Percentiles rank a stretch among this genome's conserved stretches.
Evolutionary conservation across 2,888 invertebrate species (phyloP).

Genomic region (Rhopalosiphum nymphaeae): DNA sequence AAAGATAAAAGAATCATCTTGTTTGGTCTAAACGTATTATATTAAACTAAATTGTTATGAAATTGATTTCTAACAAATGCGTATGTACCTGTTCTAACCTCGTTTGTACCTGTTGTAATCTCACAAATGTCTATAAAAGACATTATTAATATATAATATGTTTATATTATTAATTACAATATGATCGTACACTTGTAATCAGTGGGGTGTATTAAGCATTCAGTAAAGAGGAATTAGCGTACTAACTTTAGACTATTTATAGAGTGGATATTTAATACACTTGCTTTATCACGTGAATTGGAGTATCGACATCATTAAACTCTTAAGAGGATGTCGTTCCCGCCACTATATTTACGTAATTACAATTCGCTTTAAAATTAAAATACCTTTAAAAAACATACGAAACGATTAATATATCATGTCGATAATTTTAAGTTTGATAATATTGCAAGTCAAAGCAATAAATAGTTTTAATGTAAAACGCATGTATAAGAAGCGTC

Average conservation of each 20-base stretch:
- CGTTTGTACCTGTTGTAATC: not conserved
- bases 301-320: not conserved
- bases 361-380: not conserved
- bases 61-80: not conserved
- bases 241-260: not conserved
- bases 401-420: not conserved
- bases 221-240: not conserved
- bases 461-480: too few species aligned
- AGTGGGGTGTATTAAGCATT: not conserved
- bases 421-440: not conserved
- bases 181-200: not conserved
- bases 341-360: not conserved
- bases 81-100: too few species aligned
- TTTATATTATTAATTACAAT: not conserved
- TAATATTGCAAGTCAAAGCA: too few species aligned
- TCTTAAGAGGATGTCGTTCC: not conserved
- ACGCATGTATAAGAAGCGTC: too few species aligned
- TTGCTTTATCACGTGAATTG: not conserved
- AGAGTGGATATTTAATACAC: not conserved
- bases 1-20: not conserved
- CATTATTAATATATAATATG: not conserved
- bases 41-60: not conserved
- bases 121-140: not conserved
- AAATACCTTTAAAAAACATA: not conserved
- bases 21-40: not conserved